phyloP scores from a whole-genome alignment of 2,113 vertebrate species.

The Rattus rattus region DNA sequence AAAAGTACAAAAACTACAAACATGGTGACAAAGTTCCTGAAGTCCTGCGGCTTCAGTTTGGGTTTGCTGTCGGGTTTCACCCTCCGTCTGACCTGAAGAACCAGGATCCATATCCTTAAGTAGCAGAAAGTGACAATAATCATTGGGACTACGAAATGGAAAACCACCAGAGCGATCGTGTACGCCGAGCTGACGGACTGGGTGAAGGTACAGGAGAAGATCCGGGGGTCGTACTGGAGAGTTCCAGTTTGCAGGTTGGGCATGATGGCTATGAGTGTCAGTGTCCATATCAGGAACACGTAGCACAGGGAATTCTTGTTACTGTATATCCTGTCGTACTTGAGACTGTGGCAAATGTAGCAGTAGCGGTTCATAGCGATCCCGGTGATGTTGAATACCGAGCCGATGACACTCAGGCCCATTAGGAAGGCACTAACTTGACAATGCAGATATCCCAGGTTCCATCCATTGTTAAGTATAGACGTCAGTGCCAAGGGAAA shows the following conservation, averaged over 20 bases:
- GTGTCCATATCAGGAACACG: constrained; percentile 93
- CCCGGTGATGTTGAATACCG: constrained; percentile 97
- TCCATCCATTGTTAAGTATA: constrained; percentile 95
- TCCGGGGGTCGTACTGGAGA: constrained; percentile 93
- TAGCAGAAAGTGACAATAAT: constrained; percentile 96
- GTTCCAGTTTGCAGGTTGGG: constrained; percentile 95
- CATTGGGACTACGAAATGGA: constrained; percentile 97
- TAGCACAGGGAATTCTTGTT: constrained; percentile 94
- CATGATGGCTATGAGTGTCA: constrained; percentile 94
- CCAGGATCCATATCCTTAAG: constrained; percentile 96
- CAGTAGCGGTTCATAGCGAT: constrained; percentile 98
- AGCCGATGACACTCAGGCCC: constrained; percentile 97
- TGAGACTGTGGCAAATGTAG: constrained; percentile 97
- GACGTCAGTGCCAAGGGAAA: constrained; percentile 95
- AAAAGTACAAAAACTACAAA: constrained; percentile 98
- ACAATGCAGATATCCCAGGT: constrained; percentile 94
- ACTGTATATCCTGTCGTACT: constrained; percentile 95
- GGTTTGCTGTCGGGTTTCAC: constrained; percentile 94
- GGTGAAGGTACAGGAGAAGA: constrained; percentile 96
- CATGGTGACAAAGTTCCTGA: constrained; percentile 98
- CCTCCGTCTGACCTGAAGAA: constrained; percentile 93
- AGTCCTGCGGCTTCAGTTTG: constrained; percentile 93
- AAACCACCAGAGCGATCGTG: constrained; percentile 96
- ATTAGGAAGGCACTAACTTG: constrained; percentile 97
- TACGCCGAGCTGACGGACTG: constrained; percentile 96